A percentile compares a stretch with the other conserved stretches of the same genome.
These are phyloP conservation scores for Ariolimax columbianus DNA, from an alignment of 2,888 invertebrate species.

Conservation along the genomic window DNA sequence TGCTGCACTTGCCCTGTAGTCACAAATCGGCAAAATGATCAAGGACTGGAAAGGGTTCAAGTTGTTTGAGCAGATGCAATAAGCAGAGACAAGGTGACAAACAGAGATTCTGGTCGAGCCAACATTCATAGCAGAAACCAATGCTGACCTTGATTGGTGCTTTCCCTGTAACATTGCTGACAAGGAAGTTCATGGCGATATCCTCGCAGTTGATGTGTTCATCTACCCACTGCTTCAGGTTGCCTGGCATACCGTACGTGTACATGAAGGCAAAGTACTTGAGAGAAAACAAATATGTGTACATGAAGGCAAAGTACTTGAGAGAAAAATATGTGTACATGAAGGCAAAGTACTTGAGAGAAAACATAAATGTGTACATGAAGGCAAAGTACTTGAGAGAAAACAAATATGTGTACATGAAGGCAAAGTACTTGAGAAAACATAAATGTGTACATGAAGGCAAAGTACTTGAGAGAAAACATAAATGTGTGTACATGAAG, in stretches of 20 bases:
- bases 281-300: constrained; percentile 83
- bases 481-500: constrained; percentile 96
- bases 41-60: too few species aligned
- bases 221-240: constrained; percentile 93
- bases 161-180: constrained; percentile 94
- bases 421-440: constrained; percentile 88
- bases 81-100: too few species aligned
- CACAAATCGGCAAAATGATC: too few species aligned
- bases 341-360: constrained; percentile 89
- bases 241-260: constrained; percentile 90
- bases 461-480: constrained; percentile 86
- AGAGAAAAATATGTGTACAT: constrained; percentile 86
- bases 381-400: constrained; percentile 89
- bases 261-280: constrained; percentile 95
- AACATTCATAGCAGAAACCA: not conserved
- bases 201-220: constrained; percentile 98
- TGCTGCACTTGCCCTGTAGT: too few species aligned
- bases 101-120: not conserved
- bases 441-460: constrained; percentile 92
- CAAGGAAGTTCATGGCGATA: constrained; percentile 98
- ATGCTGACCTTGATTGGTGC: constrained; percentile 85
- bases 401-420: constrained; percentile 91
- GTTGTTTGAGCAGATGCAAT: too few species aligned
- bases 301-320: constrained; percentile 94
- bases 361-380: constrained; percentile 89